Base-by-base conservation (phyloP, 2,888 invertebrate genomes). In the Pseudoips prasinana region DNA sequence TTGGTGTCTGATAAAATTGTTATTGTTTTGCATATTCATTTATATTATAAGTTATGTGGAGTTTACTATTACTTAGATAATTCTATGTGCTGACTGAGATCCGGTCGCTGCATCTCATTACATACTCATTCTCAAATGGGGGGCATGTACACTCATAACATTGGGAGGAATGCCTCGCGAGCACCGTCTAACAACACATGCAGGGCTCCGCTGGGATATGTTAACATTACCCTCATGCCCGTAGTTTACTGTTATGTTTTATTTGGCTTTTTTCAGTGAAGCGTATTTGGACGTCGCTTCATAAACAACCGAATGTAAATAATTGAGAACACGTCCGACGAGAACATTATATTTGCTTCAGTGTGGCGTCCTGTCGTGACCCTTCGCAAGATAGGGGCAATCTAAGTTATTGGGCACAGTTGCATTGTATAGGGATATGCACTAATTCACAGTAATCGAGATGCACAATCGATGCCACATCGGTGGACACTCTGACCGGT, bases 361-460 rank as follows among this genome's bases (percentile, higher is more conserved):
- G 88, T 88, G 88, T 88, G 87, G 76, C 86, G 86, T 85, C 73
- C 70, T 79, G 82, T 82, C 78, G 75, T 70, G 69, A 74, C 63
- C 64, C 69, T 64, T 60, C 67, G 62, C 74, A 62, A 70, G 49
- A 63, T 64, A 68, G 68, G 78, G 73, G 71, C 72, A 67, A 59
- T 62, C 40, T 60, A 71, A 76, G 62, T 81, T 81, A 85, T 87
- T 87, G 87, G 88, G 85, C 88, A 87, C 88, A 87, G 86, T 87
- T 87, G 87, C 85, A 80, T 87, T 86, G 87, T 86, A 79, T 76
- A 78, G 82, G 84, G 76, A 75, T 71, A 73, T 71, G 83, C 84
- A 81, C 87, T 69, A 60, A 44, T 58, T 72, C 79, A 81, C 76
- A 60, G 67, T 73, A 65, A 59, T 57, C 59, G 46, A 57, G 52